These are phyloP conservation scores for Porites australiensis DNA, from an alignment of 64 coral and sea anemone genomes.

Conservation along the genomic window DNA sequence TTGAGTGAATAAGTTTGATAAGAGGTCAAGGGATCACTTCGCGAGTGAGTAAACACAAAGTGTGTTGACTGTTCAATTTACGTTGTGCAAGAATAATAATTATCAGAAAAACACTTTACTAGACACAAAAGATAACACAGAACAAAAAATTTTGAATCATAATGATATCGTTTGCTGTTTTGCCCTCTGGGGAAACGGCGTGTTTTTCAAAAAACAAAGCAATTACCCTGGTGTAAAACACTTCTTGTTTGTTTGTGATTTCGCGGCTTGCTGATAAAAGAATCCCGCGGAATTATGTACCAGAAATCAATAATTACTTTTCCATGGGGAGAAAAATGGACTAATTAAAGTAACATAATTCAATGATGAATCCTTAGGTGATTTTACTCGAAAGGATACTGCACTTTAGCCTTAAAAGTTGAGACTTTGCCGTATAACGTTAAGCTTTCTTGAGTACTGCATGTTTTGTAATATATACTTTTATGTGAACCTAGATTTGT, in stretches of 20 bases:
- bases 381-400: neutral
- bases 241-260: neutral
- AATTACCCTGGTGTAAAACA: neutral
- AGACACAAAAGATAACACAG: conserved; percentile 5
- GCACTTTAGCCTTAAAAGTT: too few species aligned
- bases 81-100: neutral
- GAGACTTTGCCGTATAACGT: too few species aligned
- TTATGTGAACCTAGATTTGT: too few species aligned
- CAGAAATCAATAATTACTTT: neutral
- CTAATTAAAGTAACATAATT: neutral
- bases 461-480: too few species aligned
- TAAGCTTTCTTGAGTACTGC: too few species aligned
- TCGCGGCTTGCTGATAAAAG: conserved; percentile 2
- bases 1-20: conserved; percentile 2
- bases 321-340: neutral
- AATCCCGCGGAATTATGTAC: neutral
- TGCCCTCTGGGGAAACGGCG: conserved; percentile 1
- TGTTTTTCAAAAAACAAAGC: neutral
- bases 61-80: neutral
- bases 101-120: neutral
- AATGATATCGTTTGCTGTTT: neutral
- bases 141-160: neutral
- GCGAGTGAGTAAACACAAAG: neutral
- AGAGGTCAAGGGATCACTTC: conserved; percentile 40
- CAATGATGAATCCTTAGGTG: neutral